Percentiles rank a stretch among this genome's conserved stretches.
Conservation (phyloP, 2,113 vertebrate species). For the Neoarius graeffei region DNA sequence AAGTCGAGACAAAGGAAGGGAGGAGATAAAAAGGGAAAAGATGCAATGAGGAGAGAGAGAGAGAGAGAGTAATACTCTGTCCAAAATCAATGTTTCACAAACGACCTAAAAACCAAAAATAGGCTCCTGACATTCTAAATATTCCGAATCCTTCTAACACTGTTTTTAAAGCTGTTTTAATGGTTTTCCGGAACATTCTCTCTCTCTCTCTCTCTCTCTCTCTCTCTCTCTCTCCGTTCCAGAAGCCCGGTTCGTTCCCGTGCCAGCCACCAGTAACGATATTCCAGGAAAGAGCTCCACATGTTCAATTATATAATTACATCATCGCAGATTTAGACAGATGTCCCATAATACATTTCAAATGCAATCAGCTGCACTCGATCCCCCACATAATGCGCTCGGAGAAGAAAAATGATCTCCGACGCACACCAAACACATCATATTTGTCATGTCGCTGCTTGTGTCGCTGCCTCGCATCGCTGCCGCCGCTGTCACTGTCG, state of each 20-base stretch:
- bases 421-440: slow-evolving; percentile 46
- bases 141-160: slow-evolving; percentile 15
- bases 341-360: slow-evolving; percentile 60
- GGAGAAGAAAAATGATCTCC: slow-evolving; percentile 55
- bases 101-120: slow-evolving; percentile 24
- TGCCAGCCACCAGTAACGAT: slow-evolving; percentile 51
- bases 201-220: background rate
- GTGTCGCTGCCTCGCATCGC: background rate
- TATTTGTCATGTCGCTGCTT: slow-evolving; percentile 50
- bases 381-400: slow-evolving; percentile 52
- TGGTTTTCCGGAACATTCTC: slow-evolving; percentile 30
- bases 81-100: slow-evolving; percentile 17
- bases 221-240: background rate
- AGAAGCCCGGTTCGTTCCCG: slow-evolving; percentile 34
- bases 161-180: slow-evolving; percentile 12
- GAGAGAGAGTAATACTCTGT: background rate
- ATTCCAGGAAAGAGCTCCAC: slow-evolving; percentile 62
- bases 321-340: slow-evolving; percentile 61
- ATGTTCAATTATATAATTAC: slow-evolving; percentile 61
- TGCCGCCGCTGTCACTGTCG: too few species aligned
- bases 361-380: slow-evolving; percentile 60
- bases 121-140: slow-evolving; percentile 28
- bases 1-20: background rate
- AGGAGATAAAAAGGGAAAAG: background rate
- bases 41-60: background rate